A percentile compares a stretch with the other conserved stretches of the same genome.
Evolutionary conservation across 2,113 vertebrate genomes (phyloP).

Genomic region (Carlito syrichta): DNA sequence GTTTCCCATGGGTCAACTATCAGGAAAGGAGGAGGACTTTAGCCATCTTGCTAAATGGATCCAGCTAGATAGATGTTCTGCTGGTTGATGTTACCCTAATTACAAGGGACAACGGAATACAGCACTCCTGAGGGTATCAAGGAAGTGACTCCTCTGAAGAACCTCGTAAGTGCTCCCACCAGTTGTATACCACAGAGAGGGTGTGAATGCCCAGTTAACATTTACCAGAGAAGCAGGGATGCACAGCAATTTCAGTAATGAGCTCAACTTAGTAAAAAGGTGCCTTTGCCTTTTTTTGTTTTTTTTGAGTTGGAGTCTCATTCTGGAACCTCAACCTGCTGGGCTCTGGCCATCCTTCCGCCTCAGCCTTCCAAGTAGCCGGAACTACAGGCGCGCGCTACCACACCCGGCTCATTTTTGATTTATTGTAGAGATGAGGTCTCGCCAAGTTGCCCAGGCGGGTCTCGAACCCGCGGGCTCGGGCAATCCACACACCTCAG

Average conservation of each 20-base stretch:
- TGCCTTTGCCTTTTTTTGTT: not conserved
- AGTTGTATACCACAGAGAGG: not conserved
- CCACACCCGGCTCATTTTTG: no score
- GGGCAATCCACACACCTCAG: no score
- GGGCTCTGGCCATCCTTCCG: no score
- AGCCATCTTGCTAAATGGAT: not conserved
- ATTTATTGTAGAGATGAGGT: no score
- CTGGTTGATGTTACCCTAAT: not conserved
- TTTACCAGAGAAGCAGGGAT: not conserved
- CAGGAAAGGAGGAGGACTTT: not conserved
- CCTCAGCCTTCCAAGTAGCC: no score
- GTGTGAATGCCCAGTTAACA: not conserved
- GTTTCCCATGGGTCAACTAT: not conserved
- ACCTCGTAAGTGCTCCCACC: not conserved
- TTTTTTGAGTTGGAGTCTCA: no score
- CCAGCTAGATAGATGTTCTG: not conserved
- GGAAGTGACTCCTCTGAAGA: not conserved
- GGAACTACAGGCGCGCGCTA: no score
- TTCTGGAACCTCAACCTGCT: no score
- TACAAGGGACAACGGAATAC: not conserved
- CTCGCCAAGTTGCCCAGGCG: no score
- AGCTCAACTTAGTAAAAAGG: not conserved
- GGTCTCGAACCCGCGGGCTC: no score
- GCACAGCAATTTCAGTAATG: not conserved
- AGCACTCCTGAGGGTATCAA: not conserved